Evolutionary conservation across 2,888 invertebrate genomes (phyloP), one percentile per base, ranked within the genome.

Genomic region (Drosophila heteroneura): DNA sequence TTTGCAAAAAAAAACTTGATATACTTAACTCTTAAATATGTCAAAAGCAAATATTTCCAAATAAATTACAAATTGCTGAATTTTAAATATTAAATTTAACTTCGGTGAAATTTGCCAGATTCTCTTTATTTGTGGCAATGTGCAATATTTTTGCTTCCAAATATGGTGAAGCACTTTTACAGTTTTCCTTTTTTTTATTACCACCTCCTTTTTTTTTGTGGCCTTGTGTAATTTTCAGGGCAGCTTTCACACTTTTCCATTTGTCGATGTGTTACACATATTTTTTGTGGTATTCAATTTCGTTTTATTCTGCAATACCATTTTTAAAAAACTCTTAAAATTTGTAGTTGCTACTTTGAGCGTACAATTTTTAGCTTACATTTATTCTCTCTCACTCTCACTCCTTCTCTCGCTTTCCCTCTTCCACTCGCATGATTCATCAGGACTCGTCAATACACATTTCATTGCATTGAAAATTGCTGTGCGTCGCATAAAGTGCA

Each of bases 401-500:
- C 9, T 19, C 39, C 10, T n/a, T 44, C 12, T 22, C 12, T 39
- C 9, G 7, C 5, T 32, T 3, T 19, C 28, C 3, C 44, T 52
- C 16, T 58, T 16, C 2, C 30, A 12, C 47, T 32, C 14, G 12
- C 37, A 19, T 30, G 14, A 58, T 30, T 30, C 60, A 51, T 65
- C n/a, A n/a, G 19, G 35, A 9, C 32, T 75, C 70, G 33, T 77
- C 62, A 77, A 68, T 80, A 61, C 32, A 67, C 26, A 16, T 3
- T 61, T 68, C 52, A 54, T 58, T 71, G 54, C 52, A 64, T 77
- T 76, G 62, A 60, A 66, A 65, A 54, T 61, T 63, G 32, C 44
- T 71, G 51, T 58, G 32, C 60, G 52, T 30, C 51, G 63, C 70
- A 62, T 79, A 79, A 82, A 82, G 70, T 79, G 89, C 87, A 90